phyloP scores from a whole-genome alignment of 2,888 invertebrate genomes.

The Antheraea assamensis region DNA sequence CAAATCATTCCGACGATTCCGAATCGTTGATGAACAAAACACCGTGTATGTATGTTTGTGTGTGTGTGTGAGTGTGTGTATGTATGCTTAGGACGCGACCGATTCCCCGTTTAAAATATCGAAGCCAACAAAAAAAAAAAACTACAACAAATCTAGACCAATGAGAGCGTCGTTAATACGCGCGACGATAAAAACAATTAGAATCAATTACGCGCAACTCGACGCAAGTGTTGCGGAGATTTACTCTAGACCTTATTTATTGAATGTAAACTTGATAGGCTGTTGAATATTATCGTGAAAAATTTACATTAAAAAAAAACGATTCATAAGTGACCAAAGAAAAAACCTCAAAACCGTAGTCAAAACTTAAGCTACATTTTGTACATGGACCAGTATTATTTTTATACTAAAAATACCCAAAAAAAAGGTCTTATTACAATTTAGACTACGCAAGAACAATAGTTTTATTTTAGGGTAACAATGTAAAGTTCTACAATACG shows the following conservation, averaged over 20 bases:
- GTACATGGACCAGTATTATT: too few species aligned
- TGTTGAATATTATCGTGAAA: not conserved
- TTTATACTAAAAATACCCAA: too few species aligned
- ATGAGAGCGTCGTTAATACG: not conserved
- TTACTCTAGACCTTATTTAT: conserved; percentile 1
- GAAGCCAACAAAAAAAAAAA: not conserved
- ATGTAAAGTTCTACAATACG: too few species aligned
- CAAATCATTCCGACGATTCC: conserved; percentile 10
- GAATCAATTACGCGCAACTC: conserved; percentile 5
- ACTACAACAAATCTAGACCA: conserved; percentile 6
- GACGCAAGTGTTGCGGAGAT: not conserved
- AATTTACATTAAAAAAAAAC: not conserved
- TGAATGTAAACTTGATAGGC: not conserved
- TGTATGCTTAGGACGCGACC: not conserved
- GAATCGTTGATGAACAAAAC: not conserved
- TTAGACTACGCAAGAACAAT: too few species aligned
- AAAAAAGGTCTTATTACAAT: too few species aligned
- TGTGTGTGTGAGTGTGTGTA: too few species aligned
- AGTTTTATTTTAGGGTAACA: too few species aligned
- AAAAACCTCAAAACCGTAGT: too few species aligned
- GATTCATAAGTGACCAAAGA: too few species aligned
- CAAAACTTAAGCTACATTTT: too few species aligned
- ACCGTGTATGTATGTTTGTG: not conserved
- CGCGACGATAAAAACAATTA: conserved; percentile 1
- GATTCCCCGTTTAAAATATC: not conserved